A percentile compares a stretch with the other conserved stretches of the same genome.
Conservation (phyloP, 2,888 invertebrate species). For the Acanthosepion esculentum region DNA sequence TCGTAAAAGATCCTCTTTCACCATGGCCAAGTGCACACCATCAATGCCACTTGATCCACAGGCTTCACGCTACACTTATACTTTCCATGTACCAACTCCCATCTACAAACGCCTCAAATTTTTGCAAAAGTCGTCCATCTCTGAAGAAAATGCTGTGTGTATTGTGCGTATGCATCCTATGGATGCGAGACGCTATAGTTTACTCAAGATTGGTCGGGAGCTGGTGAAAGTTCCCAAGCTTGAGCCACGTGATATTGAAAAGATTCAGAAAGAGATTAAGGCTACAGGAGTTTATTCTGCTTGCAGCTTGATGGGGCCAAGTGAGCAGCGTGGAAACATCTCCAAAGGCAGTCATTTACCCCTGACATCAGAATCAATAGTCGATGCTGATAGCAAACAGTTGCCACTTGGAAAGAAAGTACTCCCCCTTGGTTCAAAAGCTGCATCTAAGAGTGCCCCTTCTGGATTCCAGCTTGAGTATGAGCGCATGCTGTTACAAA, state of each 20-base stretch:
- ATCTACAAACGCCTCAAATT: constrained; percentile 64
- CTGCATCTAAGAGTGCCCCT: not conserved
- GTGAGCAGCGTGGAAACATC: not conserved
- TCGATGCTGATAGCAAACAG: not conserved
- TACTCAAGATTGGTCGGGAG: constrained; percentile 69
- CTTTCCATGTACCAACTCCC: constrained; percentile 68
- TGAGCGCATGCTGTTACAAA: constrained; percentile 41
- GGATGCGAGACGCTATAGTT: constrained; percentile 69
- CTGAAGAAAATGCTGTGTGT: constrained; percentile 52
- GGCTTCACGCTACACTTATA: constrained; percentile 63
- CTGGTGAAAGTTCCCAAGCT: constrained; percentile 61
- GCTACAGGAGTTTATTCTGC: constrained; percentile 34
- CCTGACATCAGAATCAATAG: not conserved
- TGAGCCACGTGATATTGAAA: constrained; percentile 53
- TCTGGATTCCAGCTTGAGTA: constrained; percentile 44
- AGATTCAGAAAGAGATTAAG: constrained; percentile 44
- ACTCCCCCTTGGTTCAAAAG: constrained; percentile 40
- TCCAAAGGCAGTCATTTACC: not conserved
- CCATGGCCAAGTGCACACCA: constrained; percentile 39
- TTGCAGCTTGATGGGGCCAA: not conserved
- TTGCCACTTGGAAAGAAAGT: constrained; percentile 13
- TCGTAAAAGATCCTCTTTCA: constrained; percentile 39
- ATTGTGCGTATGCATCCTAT: constrained; percentile 69
- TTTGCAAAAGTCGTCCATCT: constrained; percentile 47
- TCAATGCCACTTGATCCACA: constrained; percentile 19